These are phyloP conservation scores for Tyrannus savana DNA, from an alignment of 2,113 vertebrate species.

Conservation along the genomic window DNA sequence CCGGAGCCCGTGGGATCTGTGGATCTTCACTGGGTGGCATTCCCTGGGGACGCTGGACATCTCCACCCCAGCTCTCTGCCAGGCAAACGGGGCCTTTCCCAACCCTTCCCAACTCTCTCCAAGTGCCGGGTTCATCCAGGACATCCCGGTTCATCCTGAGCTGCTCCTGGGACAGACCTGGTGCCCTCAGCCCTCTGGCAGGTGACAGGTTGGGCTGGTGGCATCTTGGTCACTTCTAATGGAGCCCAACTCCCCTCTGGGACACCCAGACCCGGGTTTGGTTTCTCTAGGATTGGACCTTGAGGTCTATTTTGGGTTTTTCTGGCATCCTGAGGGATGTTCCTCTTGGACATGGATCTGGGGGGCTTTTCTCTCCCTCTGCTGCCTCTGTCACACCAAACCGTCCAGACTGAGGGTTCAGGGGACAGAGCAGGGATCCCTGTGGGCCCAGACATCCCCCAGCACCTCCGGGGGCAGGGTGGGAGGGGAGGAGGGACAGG, in stretches of 20 bases:
- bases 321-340: neutral
- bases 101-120: neutral
- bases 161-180: fast-evolving
- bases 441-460: neutral
- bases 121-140: neutral
- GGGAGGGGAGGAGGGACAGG: fast-evolving
- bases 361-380: neutral
- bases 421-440: neutral
- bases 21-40: fast-evolving
- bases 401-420: fast-evolving
- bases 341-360: fast-evolving
- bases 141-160: neutral
- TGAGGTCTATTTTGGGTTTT: fast-evolving
- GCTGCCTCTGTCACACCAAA: neutral
- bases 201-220: neutral
- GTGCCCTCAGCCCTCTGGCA: fast-evolving
- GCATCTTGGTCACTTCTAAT: fast-evolving
- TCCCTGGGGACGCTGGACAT: neutral
- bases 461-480: too few relatives aligned
- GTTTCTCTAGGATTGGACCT: neutral
- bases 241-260: neutral
- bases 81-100: fast-evolving
- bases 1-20: fast-evolving
- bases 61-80: neutral
- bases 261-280: neutral